Evolutionary conservation across 2,797 vertebrate genomes (phyloP).

Genomic region (Xenentodon cancila): DNA sequence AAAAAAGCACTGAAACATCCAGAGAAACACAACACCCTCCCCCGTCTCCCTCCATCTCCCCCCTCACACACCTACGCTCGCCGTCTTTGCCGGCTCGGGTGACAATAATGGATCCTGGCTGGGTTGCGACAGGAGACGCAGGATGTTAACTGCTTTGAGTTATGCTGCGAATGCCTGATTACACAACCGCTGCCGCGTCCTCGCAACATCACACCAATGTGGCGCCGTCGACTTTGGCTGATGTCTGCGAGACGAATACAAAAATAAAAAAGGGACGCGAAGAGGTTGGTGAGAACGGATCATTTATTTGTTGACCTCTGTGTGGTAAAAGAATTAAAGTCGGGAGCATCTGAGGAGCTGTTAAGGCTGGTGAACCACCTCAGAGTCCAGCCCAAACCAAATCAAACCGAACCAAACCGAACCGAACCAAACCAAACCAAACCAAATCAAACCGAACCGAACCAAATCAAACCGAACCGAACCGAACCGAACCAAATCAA

Average conservation of each 20-base stretch:
- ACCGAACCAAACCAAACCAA: too few relatives aligned
- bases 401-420: too few relatives aligned
- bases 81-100: conserved; percentile 43
- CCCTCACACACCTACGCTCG: conserved; percentile 58
- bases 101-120: conserved; percentile 63
- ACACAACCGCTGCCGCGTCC: neutral
- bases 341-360: too few relatives aligned
- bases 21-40: conserved; percentile 45
- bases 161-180: conserved; percentile 55
- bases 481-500: too few relatives aligned
- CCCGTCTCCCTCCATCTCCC: conserved; percentile 26
- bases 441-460: too few relatives aligned
- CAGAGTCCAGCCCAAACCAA: too few relatives aligned
- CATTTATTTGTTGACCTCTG: too few relatives aligned
- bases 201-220: conserved; percentile 38
- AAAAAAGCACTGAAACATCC: conserved; percentile 49
- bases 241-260: neutral
- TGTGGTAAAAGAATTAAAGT: too few relatives aligned
- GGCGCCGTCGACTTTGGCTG: conserved; percentile 15
- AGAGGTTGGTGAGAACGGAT: too few relatives aligned
- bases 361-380: too few relatives aligned
- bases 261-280: neutral
- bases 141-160: conserved; percentile 48
- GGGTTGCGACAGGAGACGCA: conserved; percentile 41
- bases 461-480: too few relatives aligned